Evolutionary conservation across 2,888 invertebrate species (phyloP), one percentile per base, ranked within the genome.

Genomic region (Bibio marci): DNA sequence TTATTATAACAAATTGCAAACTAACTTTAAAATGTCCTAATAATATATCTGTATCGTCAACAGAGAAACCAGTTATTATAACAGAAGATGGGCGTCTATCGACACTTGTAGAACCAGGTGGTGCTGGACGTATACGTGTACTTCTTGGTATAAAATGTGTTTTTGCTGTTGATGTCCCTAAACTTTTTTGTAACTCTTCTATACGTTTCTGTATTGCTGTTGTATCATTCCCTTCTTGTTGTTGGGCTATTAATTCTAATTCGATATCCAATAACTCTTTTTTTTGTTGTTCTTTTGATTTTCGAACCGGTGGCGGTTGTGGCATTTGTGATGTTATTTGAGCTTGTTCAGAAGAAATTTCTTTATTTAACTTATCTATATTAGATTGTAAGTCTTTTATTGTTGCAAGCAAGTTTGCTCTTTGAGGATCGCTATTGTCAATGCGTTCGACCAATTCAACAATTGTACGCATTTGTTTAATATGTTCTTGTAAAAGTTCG

Each of bases 251-350:
- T 46, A 92, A 65, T 56, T 94, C 92, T 52, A 92, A 59, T 55
- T 94, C 92, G 1, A 87, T 82, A 54, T 92, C 92, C 10, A 92
- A 65, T 37, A 92, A 75, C 53, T 91, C 90, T 52, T 83, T 85
- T 56, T 88, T 83, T 1, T 83, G 76, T 51, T 85, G 83, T 52
- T 83, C 82, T 46, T 79, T 72, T 2, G 77, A 76, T 52, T 79
- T 80, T 19, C 65, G 64, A 1, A 67, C 65, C 40, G 64, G 57
- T 14, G 56, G 52, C 37, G 58, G 57, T 42, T 59, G 59, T 12
- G 36, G 37, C 2, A 61, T 58, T 45, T 62, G 58, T 13, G 59
- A 57, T 43, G 58, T 55, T 37, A 63, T 45, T 46, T 61, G 60
- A 41, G 55, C 60, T 42, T 61, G 61, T 47, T 62, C 62, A 18